A percentile compares a stretch with the other conserved stretches of the same genome.
These are phyloP conservation scores for Hydrotaea cyrtoneurina DNA, from an alignment of 2,888 invertebrate genomes.

Conservation along the genomic window DNA sequence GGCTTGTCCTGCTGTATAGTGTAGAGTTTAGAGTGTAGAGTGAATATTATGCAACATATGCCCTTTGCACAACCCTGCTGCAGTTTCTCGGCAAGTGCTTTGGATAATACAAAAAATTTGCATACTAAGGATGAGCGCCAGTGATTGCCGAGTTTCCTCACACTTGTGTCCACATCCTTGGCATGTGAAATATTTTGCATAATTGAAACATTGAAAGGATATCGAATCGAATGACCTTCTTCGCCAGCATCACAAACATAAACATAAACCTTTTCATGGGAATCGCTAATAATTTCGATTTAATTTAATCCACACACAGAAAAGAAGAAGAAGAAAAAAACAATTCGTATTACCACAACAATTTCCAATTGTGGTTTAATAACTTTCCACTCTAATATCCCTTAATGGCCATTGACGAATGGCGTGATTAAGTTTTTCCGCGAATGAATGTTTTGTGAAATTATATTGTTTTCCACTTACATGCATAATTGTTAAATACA, in stretches of 20 bases:
- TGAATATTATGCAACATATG: too few species aligned
- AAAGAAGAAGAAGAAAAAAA: background rate
- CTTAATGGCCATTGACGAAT: background rate
- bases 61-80: background rate
- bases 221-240: background rate
- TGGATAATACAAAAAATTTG: background rate
- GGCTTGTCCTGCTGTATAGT: too few species aligned
- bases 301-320: background rate
- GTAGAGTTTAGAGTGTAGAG: too few species aligned
- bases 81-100: background rate
- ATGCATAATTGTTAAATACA: background rate
- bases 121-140: background rate
- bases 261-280: too few species aligned
- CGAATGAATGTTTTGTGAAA: background rate
- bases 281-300: too few species aligned
- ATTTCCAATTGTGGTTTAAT: background rate
- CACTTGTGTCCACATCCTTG: background rate
- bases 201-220: conserved; percentile 8
- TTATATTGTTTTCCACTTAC: background rate
- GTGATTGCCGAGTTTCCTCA: background rate
- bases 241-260: too few species aligned
- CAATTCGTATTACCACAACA: background rate
- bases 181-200: conserved; percentile 3
- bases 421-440: background rate
- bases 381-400: background rate